Evolutionary conservation across 2,888 invertebrate species (phyloP), one percentile per base, ranked within the genome.

Genomic region (Drosophila differens): DNA sequence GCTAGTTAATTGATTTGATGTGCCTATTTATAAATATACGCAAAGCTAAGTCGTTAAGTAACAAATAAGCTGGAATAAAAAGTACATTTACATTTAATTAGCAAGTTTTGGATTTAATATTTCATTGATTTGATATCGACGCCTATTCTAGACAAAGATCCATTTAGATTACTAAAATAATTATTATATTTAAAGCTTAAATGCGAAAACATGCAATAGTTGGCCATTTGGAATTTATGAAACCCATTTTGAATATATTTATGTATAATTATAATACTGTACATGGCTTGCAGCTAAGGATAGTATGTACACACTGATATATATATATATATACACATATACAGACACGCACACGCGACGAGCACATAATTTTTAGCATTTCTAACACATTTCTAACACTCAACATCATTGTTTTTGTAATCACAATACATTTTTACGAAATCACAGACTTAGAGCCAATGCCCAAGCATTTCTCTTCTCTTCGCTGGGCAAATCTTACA

Each of bases 341-440:
- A 49, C 37, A 60, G 35, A 19, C 61, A 52, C 57, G 58, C 69
- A 55, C 63, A 68, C 75, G 30, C 63, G 67, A 9, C 28, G 41
- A 47, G 53, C 54, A 61, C 49, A 64, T 49, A 7, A 16, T 51
- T 25, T 32, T 52, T 44, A 37, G 41, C 62, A 70, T 65, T 49
- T 12, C 51, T 51, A 32, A 19, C 66, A 65, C 62, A 70, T 65
- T 49, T 12, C 51, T 51, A 32, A 19, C 66, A 65, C 57, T 63
- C 54, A 66, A 62, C 49, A 41, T 73, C 70, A 66, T 70, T 68
- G 66, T 80, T 70, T 62, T 77, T 65, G 73, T 47, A 89, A 86
- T 86, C 85, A 86, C 89, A 86, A 79, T 89, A 79, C 70, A 75
- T 78, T 87, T 75, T 70, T 75, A 71, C 75, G 67, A 80, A 87